These are phyloP conservation scores for Sesia apiformis DNA, from an alignment of 2,888 invertebrate genomes.

Conservation along the genomic window DNA sequence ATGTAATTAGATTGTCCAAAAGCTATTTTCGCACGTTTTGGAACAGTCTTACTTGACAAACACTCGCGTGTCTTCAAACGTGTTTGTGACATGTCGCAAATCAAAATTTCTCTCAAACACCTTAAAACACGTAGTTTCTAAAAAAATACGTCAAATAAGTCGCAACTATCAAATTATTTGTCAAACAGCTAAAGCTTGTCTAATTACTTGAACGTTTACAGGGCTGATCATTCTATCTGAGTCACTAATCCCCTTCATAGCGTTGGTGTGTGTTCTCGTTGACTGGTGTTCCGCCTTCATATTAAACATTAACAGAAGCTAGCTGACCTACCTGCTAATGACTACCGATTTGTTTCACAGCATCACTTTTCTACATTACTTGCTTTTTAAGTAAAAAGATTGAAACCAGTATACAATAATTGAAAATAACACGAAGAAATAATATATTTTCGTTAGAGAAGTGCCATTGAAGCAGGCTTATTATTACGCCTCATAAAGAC, in stretches of 20 bases:
- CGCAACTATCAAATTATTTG: too few species aligned
- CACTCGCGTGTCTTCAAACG: too few species aligned
- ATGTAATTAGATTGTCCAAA: too few species aligned
- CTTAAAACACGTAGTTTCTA: too few species aligned
- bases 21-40: too few species aligned
- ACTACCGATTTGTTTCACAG: constrained; percentile 27
- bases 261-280: constrained; percentile 27
- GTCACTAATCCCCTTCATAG: constrained; percentile 1
- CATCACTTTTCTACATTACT: constrained; percentile 7
- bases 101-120: too few species aligned
- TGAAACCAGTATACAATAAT: neutral
- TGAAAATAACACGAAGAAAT: neutral
- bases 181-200: too few species aligned
- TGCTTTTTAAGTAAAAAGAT: neutral
- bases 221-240: neutral
- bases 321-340: constrained; percentile 3
- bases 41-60: too few species aligned
- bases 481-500: constrained; percentile 18
- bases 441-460: constrained; percentile 11
- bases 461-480: constrained; percentile 28
- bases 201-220: too few species aligned
- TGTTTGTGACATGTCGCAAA: too few species aligned
- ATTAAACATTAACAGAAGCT: constrained; percentile 32
- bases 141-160: too few species aligned
- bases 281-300: constrained; percentile 25